Evolutionary conservation across 2,113 vertebrate genomes (phyloP), one percentile per base, ranked within the genome.

Genomic region (Amphiprion ocellaris): DNA sequence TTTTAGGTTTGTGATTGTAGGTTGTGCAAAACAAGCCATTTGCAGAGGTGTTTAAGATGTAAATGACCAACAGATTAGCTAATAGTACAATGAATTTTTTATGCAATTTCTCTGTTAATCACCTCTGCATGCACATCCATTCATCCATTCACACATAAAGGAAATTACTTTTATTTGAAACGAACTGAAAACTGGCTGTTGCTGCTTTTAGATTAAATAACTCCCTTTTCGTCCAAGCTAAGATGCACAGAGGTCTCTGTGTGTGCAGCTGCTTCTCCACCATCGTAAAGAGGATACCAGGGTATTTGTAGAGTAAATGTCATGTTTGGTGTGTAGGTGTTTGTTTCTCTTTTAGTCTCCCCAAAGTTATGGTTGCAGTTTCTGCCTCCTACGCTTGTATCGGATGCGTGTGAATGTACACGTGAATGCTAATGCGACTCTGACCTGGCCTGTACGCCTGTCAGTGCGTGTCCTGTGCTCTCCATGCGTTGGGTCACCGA

Each of bases 291-390:
- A 70, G 46, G 47, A 71, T 56, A 24, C 52, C 70, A 69, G 67
- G 26, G 53, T 81, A 60, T 81, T 75, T 83, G 67, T 65, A 65
- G 50, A 78, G 80, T 87, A 79, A 83, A 87, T 84, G 82, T 80
- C 77, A 82, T 77, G 64, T 69, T 69, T 73, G 3, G 8, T 61
- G 83, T 77, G 87, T 86, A 78, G 81, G 80, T 67, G 84, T 84
- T 79, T 46, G 59, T 33, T 23, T 80, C 67, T 75, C 53, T 85
- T 82, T 79, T 67, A 71, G 77, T 50, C 41, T 74, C 37, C 60
- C 49, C 3, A 74, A 73, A 79, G 69, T 82, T 86, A 14, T 53
- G 41, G 70, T 49, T 74, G 82, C 53, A 1, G 33, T 74, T 77
- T 53, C 63, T 28, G 15, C 85, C 85, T 79, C 87, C 89, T 75